phyloP scores from a whole-genome alignment of 2,113 vertebrate species.

The Lophotis ruficrista region DNA sequence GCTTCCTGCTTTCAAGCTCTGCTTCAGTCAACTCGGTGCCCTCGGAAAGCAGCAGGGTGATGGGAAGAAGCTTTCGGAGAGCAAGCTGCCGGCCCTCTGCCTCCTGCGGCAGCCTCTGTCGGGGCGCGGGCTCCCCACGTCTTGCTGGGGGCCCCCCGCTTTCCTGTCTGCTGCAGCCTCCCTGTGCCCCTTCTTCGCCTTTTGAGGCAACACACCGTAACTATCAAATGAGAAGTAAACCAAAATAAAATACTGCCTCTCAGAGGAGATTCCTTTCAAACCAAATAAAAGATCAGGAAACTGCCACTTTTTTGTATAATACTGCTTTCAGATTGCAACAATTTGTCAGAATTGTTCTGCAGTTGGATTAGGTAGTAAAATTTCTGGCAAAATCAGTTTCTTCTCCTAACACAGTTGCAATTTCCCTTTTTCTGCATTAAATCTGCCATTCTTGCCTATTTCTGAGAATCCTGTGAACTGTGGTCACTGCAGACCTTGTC shows the following conservation, averaged over 20 bases:
- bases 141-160: neutral
- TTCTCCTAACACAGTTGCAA: neutral
- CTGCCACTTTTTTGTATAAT: neutral
- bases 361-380: neutral
- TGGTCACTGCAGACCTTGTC: neutral
- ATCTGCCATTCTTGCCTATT: neutral
- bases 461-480: neutral
- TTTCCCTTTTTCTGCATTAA: neutral
- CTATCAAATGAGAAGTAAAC: neutral
- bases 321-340: neutral
- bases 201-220: neutral
- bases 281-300: neutral
- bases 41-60: neutral
- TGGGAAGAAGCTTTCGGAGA: neutral
- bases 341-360: neutral
- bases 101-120: neutral
- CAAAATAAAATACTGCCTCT: neutral
- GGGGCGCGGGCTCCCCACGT: rapidly evolving
- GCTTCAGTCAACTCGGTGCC: neutral
- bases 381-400: neutral
- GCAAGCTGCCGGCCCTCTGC: rapidly evolving
- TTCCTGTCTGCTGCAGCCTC: neutral
- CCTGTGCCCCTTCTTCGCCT: rapidly evolving
- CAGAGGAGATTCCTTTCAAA: neutral
- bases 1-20: slow-evolving; percentile 16